Evolutionary conservation across 37 sponge, comb jelly and placozoan genomes (phyloP), one percentile per base, ranked within the genome.

Genomic region (Mnemiopsis leidyi): DNA sequence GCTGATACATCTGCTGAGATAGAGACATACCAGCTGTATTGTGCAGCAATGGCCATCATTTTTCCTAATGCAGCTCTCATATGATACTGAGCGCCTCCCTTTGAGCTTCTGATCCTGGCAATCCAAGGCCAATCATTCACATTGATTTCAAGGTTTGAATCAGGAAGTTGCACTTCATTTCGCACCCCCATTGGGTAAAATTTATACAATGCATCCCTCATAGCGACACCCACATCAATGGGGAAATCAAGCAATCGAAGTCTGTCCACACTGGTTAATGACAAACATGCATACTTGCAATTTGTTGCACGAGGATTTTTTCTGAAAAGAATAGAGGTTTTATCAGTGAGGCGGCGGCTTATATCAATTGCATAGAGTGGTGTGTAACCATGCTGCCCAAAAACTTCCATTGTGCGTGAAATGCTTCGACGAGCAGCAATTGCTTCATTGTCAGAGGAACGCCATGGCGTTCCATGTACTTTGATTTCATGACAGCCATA

Each of bases 251-350:
- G 82, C 5, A 79, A 3, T 35, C 82, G 36, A 36, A 79, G 36
- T 37, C 82, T 79, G 36, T 79, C 21, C 3, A 79, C 0, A 21
- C 82, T 79, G 82, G 82, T 79, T 16, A 79, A 30, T 29, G 82
- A 32, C 23, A 79, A 30, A 35, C 82, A 79, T 13, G 82, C 82
- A 35, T 36, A 79, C 34, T 23, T 28, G 82, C 82, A 79, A 37
- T 33, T 79, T 35, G 32, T 31, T 79, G 82, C 36, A 37, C 34
- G 32, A 7, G 82, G 33, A 32, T 79, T 35, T 79, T 35, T 32
- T 23, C 38, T 16, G 82, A 79, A 79, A 37, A 79, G 82, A 36
- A 79, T 32, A 33, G 82, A 79, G 33, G 82, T 37, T 79, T 79
- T 79, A 33, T 79, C 82, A 32, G 82, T 79, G 3, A 79, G 13